Conservation (phyloP, 2,113 vertebrate species). For the Glaucidium brasilianum region DNA sequence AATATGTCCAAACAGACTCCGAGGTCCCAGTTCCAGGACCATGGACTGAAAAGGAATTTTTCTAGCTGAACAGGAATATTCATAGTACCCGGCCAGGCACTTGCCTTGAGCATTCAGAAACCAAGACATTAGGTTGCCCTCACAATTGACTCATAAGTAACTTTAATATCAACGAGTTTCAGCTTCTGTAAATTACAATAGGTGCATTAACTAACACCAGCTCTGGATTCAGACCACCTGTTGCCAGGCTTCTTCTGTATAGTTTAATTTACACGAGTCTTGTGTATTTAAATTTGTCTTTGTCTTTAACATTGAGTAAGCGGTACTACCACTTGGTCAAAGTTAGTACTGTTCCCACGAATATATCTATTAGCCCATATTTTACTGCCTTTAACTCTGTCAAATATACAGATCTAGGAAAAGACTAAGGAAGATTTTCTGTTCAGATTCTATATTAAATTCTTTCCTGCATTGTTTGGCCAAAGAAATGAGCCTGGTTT, state of each 20-base stretch:
- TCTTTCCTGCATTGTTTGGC: neutral
- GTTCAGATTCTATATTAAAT: neutral
- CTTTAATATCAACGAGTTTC: neutral
- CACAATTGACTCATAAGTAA: neutral
- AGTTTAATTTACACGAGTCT: neutral
- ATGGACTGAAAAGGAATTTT: neutral
- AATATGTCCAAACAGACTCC: neutral
- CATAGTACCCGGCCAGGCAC: neutral
- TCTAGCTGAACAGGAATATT: neutral
- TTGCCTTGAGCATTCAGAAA: neutral
- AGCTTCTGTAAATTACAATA: neutral
- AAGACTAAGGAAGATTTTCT: neutral
- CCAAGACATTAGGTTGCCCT: neutral
- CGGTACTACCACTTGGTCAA: neutral
- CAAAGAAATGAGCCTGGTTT: neutral
- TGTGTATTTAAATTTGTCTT: neutral
- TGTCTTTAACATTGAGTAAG: neutral
- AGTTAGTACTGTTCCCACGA: neutral
- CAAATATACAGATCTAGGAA: neutral
- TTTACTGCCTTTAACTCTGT: neutral
- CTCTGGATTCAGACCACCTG: neutral
- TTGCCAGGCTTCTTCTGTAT: neutral
- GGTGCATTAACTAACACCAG: neutral
- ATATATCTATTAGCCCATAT: neutral
- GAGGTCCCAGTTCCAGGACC: neutral